Base-by-base conservation (phyloP, 2,797 vertebrate genomes). In the Peromyscus aztecus region DNA sequence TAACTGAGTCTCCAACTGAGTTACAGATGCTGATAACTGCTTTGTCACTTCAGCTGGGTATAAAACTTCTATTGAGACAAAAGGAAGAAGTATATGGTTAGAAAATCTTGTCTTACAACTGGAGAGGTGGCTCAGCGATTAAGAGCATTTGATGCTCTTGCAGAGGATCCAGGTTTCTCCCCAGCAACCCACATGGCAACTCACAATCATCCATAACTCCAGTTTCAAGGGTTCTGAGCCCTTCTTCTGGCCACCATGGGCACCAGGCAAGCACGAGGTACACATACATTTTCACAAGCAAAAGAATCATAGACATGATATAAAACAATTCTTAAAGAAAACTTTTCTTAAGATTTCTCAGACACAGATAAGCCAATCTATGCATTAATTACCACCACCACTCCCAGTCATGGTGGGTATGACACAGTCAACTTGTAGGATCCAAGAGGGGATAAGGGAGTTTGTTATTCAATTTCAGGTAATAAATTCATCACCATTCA, bases 1-100 rank as follows among this genome's bases (percentile, higher is more conserved):
- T 81, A 81, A 34, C 2, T 59, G 43, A 65, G 40, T 34, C 69
- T 80, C 49, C 24, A 75, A 27, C 1, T 49, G 46, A 63, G 37
- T 43, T 2, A 2, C 49, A 40, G 31, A 17, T 52, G 3, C 14
- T 0, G 14, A 2, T 4, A 24, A 37, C 1, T 17, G 13, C 40
- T 27, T 6, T 52, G 31, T 63, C 21, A 24, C 49, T 80, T 90
- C n/a, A 69, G 2, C 16, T 10, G 52, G 27, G 1, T 61, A 9
- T 80, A 69, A 75, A 88, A 82, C 71, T 52, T 46, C 81, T 76
- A 46, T 88, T 88, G 73, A 63, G 5, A 17, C 17, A 59, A 55
- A 31, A 80, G 52, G 71, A 34, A 65, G 95, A 89, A 76, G 71
- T 24, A 10, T 37, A 69, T 13, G 2, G 37, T 71, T 24, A 86